Conservation (phyloP, 2,113 vertebrate species). For the Misgurnus anguillicaudatus region DNA sequence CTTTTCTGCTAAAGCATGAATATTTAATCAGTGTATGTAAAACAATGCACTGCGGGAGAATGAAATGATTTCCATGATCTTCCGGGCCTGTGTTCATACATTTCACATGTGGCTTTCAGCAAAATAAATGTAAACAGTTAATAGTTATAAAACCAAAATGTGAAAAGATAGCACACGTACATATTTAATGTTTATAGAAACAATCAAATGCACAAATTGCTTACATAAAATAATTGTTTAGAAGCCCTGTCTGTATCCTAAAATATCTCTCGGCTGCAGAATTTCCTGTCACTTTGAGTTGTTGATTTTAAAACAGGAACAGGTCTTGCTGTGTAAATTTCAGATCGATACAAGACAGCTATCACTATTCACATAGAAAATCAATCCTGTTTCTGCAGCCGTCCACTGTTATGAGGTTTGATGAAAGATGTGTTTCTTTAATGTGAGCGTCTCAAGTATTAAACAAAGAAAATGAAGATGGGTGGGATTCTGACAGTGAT, state of each 20-base stretch:
- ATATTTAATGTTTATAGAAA: neutral
- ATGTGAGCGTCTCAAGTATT: constrained; percentile 29
- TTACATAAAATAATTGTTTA: neutral
- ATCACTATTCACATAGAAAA: constrained; percentile 11
- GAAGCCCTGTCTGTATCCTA: neutral
- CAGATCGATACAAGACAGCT: constrained; percentile 34
- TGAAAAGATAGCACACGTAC: neutral
- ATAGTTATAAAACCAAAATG: no score
- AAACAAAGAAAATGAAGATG: constrained; percentile 34
- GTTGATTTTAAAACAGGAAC: constrained; percentile 20
- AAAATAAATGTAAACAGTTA: no score
- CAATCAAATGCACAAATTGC: neutral
- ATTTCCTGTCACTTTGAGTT: neutral
- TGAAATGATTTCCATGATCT: neutral
- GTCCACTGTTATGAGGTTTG: constrained; percentile 21
- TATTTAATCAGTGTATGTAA: no score
- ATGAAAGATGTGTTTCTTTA: neutral
- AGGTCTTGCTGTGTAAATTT: constrained; percentile 28
- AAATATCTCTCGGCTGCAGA: neutral
- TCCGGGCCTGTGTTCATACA: neutral
- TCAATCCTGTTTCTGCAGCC: constrained; percentile 26
- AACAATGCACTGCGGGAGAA: no score
- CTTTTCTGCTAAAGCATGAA: no score
- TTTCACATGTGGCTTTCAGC: neutral
- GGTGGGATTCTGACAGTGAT: neutral